These are phyloP conservation scores for Abrostola tripartita DNA, from an alignment of 2,888 invertebrate genomes.

Conservation along the genomic window DNA sequence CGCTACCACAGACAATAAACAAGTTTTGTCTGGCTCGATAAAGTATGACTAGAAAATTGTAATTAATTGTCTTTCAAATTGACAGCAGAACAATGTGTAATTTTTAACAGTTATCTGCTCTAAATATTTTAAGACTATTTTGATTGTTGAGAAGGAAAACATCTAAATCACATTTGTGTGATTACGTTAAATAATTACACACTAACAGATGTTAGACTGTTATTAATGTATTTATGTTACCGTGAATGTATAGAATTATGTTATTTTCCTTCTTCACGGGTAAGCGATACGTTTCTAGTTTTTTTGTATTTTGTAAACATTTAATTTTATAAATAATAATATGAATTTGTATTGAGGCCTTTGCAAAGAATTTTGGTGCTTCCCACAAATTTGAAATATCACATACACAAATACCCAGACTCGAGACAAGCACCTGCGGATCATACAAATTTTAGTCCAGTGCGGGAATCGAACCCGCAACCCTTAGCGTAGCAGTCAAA, in stretches of 20 bases:
- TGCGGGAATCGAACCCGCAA: no score
- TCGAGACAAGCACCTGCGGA: no score
- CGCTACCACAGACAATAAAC: no score
- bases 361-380: no score
- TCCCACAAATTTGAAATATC: no score
- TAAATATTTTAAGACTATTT: conserved; percentile 16
- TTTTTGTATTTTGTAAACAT: no score
- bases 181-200: conserved; percentile 30
- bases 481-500: no score
- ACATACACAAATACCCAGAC: no score
- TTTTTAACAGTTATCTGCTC: conserved; percentile 4
- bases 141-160: conserved; percentile 19
- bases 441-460: no score
- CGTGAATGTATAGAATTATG: background rate
- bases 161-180: conserved; percentile 25
- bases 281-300: no score
- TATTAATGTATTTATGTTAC: conserved; percentile 4
- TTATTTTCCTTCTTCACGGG: background rate
- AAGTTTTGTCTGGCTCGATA: background rate
- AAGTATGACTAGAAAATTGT: conserved; percentile 4
- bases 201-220: conserved; percentile 9
- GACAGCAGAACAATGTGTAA: conserved; percentile 7
- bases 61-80: conserved; percentile 15
- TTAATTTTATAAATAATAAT: no score
- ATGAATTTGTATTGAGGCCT: no score